Evolutionary conservation across 2,797 vertebrate genomes (phyloP).

Genomic region (Hydrophis major): DNA sequence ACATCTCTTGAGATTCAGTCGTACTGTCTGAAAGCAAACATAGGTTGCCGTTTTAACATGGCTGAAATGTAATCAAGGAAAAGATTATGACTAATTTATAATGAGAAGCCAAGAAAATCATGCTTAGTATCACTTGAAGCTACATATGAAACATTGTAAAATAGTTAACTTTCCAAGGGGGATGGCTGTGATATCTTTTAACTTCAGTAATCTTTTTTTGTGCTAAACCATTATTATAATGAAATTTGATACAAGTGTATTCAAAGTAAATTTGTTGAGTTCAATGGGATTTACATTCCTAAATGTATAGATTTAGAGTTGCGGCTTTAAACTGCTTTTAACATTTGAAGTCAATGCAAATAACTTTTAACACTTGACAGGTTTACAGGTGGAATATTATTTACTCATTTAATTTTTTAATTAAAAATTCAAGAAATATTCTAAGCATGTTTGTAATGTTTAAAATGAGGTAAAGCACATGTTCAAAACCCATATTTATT

Average conservation of each 20-base stretch:
- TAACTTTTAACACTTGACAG: background rate
- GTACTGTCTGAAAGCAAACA: background rate
- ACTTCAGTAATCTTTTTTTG: background rate
- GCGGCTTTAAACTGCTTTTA: slow-evolving; percentile 1
- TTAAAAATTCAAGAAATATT: background rate
- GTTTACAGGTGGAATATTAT: background rate
- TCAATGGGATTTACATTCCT: background rate
- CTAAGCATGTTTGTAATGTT: background rate
- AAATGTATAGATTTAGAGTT: background rate
- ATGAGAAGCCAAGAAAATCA: slow-evolving; percentile 33
- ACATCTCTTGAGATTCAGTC: slow-evolving; percentile 23
- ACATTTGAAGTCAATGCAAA: slow-evolving; percentile 34
- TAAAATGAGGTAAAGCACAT: background rate
- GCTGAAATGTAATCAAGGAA: background rate
- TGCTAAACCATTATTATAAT: slow-evolving; percentile 10
- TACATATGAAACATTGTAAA: background rate
- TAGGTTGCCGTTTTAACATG: background rate
- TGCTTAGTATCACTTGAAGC: slow-evolving; percentile 7
- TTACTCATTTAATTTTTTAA: background rate
- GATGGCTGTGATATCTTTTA: slow-evolving; percentile 11
- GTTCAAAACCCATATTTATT: background rate
- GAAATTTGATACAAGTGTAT: background rate
- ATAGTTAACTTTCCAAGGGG: background rate
- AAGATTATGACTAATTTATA: slow-evolving; percentile 10
- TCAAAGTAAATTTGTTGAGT: background rate